Evolutionary conservation across 2,888 invertebrate species (phyloP).

Genomic region (Drosophila gaucha): DNA sequence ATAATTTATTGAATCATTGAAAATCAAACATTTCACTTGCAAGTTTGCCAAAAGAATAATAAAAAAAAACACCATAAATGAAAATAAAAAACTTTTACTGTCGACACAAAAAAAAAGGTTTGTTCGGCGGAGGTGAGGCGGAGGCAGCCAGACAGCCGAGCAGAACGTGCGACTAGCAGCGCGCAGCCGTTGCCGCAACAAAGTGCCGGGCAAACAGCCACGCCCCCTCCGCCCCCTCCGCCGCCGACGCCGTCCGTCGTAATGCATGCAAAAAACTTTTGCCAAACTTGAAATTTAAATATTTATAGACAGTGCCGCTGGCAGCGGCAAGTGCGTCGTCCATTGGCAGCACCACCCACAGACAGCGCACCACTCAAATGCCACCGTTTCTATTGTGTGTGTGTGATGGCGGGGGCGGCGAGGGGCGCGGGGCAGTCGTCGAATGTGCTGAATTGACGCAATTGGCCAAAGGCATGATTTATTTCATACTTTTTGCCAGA

Average conservation of each 20-base stretch:
- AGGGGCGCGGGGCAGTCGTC: too few relatives aligned
- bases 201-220: slow-evolving; percentile 33
- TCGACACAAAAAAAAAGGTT: not conserved
- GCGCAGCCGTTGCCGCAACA: slow-evolving; percentile 57
- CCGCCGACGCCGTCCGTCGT: slow-evolving; percentile 22
- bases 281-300: slow-evolving; percentile 80
- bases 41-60: slow-evolving; percentile 54
- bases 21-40: slow-evolving; percentile 82
- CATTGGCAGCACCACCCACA: slow-evolving; percentile 16
- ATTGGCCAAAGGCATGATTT: slow-evolving; percentile 84
- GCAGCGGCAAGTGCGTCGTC: slow-evolving; percentile 59
- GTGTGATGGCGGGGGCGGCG: too few relatives aligned
- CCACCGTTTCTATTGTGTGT: slow-evolving; percentile 26
- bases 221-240: not conserved
- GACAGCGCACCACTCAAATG: slow-evolving; percentile 18
- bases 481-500: slow-evolving; percentile 66
- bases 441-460: slow-evolving; percentile 82
- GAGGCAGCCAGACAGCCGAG: slow-evolving; percentile 35
- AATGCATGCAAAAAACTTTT: slow-evolving; percentile 81
- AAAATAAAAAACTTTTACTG: slow-evolving; percentile 2
- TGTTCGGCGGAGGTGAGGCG: not conserved
- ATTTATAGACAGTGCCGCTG: slow-evolving; percentile 80
- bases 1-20: slow-evolving; percentile 82
- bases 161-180: slow-evolving; percentile 21
- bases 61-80: slow-evolving; percentile 9